Evolutionary conservation across 2,113 vertebrate genomes (phyloP).

Genomic region (Onychorhynchus coronatus): DNA sequence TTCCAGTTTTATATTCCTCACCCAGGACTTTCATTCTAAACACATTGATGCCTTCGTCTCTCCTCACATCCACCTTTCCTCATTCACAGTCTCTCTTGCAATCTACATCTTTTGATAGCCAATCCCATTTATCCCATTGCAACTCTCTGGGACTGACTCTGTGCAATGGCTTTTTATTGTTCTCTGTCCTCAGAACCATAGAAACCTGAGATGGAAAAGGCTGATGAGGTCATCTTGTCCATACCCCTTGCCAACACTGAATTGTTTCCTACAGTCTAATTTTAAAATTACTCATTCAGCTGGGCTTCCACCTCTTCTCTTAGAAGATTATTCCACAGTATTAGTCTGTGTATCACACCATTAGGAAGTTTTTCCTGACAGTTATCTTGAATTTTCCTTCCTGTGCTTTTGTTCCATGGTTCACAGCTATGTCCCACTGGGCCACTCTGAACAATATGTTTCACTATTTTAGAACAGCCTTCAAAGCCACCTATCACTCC

Average conservation of each 20-base stretch:
- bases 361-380: slow-evolving; percentile 41
- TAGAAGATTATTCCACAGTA: slow-evolving; percentile 40
- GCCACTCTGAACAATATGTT: background rate
- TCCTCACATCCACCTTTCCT: background rate
- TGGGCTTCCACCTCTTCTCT: slow-evolving; percentile 29
- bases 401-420: slow-evolving; percentile 4
- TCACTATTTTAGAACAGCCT: background rate
- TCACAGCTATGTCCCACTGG: background rate
- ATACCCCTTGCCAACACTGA: slow-evolving; percentile 17
- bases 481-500: background rate
- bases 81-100: slow-evolving; percentile 2
- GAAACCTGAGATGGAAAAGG: slow-evolving; percentile 57
- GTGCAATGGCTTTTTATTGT: slow-evolving; percentile 47
- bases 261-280: slow-evolving; percentile 51
- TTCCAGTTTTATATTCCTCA: background rate
- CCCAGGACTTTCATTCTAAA: background rate
- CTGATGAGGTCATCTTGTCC: slow-evolving; percentile 58
- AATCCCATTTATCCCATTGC: background rate
- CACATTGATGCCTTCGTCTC: background rate
- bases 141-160: background rate
- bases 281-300: slow-evolving; percentile 54
- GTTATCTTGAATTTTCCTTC: slow-evolving; percentile 49
- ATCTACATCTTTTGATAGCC: background rate
- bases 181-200: slow-evolving; percentile 19
- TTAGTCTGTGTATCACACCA: background rate